These are phyloP conservation scores for Meghimatium bilineatum DNA, from an alignment of 2,888 invertebrate genomes.

Conservation along the genomic window DNA sequence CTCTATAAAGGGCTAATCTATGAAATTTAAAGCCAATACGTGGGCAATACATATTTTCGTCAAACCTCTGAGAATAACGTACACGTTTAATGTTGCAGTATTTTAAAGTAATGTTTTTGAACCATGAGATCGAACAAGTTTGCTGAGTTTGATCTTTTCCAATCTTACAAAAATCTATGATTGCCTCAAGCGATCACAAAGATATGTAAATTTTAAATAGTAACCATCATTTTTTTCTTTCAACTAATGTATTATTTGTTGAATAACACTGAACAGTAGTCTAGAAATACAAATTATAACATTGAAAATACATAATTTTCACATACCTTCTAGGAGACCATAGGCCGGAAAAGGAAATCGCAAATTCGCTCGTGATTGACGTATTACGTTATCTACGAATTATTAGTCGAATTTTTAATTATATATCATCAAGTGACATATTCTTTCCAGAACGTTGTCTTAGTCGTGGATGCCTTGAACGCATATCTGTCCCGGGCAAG, in stretches of 20 bases:
- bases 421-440: too few species aligned
- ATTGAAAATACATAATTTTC: neutral
- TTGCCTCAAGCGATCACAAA: neutral
- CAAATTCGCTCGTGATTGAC: neutral
- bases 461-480: too few species aligned
- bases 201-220: neutral
- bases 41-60: too few species aligned
- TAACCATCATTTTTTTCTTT: neutral
- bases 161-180: conserved; percentile 21
- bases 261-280: neutral
- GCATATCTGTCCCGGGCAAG: too few species aligned
- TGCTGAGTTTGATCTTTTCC: neutral
- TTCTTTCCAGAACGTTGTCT: too few species aligned
- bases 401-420: neutral
- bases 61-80: too few species aligned
- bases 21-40: too few species aligned
- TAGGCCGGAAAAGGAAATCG: conserved; percentile 46
- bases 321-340: conserved; percentile 36
- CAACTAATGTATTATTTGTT: neutral
- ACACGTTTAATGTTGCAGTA: too few species aligned
- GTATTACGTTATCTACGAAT: neutral
- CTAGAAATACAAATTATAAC: neutral
- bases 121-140: neutral
- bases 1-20: too few species aligned
- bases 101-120: too few species aligned